Base-by-base conservation (phyloP, 2,888 invertebrate genomes). In the Melikaiella ostensackeni region DNA sequence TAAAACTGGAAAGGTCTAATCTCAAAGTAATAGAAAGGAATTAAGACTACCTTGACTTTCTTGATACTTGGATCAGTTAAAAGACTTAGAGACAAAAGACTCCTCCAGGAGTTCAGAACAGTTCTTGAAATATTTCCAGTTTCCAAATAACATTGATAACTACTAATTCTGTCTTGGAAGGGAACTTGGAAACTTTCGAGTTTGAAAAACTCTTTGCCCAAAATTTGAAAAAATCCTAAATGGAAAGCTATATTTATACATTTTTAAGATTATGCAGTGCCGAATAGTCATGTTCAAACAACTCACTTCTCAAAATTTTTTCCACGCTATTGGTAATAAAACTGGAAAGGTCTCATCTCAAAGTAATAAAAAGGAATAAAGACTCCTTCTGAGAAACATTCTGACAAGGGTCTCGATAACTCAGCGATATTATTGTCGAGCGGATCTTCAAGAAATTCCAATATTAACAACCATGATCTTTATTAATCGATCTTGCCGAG, bases 381-480 rank as follows among this genome's bases (percentile, higher is more conserved):
- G 57, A 5, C 24, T 13, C 27, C 27, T 27, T 59, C 59, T 59
- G 24, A 59, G 6, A 59, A 59, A 27, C 11, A 59, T 24, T 27
- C 27, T 59, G 21, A 24, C 27, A 27, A 59, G 8, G 9, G 9
- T 55, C 55, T 9, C 21, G 21, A 55, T 9, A 7, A 21, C 11
- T 63, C 11, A 35, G 21, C 13, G 42, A 42, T 19, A 2, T 16
- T 24, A 64, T 42, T 64, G 16, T 64, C 64, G 24, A 42, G 38
- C 8, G 8, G 46, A 70, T 50, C 27, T 70, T 70, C 9, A 70
- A 59, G 35, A 38, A 59, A 59, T 74, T 74, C 59, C 38, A n/a
- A 16, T 50, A 57, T 74, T 74, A 59, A 62, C 46, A 19, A 73
- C 73, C 76, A 80, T 77, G 27, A 73, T 75, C 77, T 77, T 81